These are phyloP conservation scores for Drosophila takahashii DNA, from an alignment of 1,140 invertebrate species.

Conservation along the genomic window DNA sequence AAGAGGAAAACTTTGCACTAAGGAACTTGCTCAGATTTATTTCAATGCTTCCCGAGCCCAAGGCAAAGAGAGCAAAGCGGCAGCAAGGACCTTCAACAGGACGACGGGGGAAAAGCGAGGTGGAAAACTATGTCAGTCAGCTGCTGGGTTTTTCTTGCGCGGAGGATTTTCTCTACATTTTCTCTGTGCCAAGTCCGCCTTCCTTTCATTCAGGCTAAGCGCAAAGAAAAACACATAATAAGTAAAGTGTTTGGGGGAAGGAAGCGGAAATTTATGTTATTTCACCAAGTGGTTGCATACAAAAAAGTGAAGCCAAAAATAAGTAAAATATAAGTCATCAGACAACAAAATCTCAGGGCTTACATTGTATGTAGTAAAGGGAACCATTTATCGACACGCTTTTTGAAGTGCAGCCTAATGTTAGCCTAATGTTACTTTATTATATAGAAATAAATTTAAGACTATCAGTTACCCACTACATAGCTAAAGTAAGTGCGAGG, in stretches of 20 bases:
- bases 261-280: slow-evolving; percentile 65
- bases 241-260: slow-evolving; percentile 55
- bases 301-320: slow-evolving; percentile 11
- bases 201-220: slow-evolving; percentile 34
- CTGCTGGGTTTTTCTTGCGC: slow-evolving; percentile 23
- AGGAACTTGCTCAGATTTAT: slow-evolving; percentile 70
- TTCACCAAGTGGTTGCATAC: slow-evolving; percentile 61
- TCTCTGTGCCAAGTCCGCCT: slow-evolving; percentile 13
- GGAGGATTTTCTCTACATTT: neutral
- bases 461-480: too few relatives aligned
- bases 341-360: neutral
- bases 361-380: neutral
- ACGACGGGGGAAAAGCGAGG: slow-evolving; percentile 19
- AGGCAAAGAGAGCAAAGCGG: slow-evolving; percentile 26
- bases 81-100: slow-evolving; percentile 44
- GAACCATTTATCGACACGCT: too few relatives aligned
- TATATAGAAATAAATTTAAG: too few relatives aligned
- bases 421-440: neutral
- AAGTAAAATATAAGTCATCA: slow-evolving; percentile 24
- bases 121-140: slow-evolving; percentile 61
- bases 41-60: slow-evolving; percentile 58
- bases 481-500: too few relatives aligned
- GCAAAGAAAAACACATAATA: slow-evolving; percentile 71
- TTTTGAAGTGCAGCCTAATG: neutral
- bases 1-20: slow-evolving; percentile 57